Evolutionary conservation across 2,113 vertebrate genomes (phyloP).

Genomic region (Prionailurus bengalensis): DNA sequence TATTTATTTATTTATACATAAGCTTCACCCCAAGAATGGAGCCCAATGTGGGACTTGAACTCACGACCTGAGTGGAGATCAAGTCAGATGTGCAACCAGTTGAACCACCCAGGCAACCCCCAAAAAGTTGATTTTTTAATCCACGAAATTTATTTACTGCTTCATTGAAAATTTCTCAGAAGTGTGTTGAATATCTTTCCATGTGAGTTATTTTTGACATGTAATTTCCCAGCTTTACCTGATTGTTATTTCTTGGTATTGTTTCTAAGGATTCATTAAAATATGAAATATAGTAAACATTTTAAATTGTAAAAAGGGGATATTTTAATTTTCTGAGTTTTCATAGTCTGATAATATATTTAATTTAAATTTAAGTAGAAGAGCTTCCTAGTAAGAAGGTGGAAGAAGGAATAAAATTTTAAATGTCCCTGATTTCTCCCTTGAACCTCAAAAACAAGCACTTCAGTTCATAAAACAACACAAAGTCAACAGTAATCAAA

Average conservation of each 20-base stretch:
- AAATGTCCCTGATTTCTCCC: not conserved
- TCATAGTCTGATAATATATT: not conserved
- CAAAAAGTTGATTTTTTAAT: not conserved
- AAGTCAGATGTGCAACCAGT: no score
- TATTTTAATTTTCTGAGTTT: not conserved
- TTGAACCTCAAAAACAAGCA: not conserved
- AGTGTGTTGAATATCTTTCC: not conserved
- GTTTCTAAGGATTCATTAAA: not conserved
- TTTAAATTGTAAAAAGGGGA: not conserved
- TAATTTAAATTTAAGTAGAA: slow-evolving; percentile 11
- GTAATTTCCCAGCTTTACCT: not conserved
- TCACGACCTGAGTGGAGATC: no score
- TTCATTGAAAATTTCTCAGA: slow-evolving; percentile 47
- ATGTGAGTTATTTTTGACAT: not conserved
- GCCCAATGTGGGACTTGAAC: no score
- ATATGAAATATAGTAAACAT: not conserved
- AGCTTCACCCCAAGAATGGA: no score
- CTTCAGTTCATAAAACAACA: not conserved
- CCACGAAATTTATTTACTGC: not conserved
- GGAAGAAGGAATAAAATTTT: not conserved
- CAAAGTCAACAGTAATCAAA: not conserved
- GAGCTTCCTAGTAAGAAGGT: not conserved
- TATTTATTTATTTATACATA: no score
- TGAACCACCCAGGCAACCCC: no score
- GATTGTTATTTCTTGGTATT: not conserved